These are phyloP conservation scores for Geophilus truncorum DNA, from an alignment of 2,888 invertebrate genomes.

Conservation along the genomic window DNA sequence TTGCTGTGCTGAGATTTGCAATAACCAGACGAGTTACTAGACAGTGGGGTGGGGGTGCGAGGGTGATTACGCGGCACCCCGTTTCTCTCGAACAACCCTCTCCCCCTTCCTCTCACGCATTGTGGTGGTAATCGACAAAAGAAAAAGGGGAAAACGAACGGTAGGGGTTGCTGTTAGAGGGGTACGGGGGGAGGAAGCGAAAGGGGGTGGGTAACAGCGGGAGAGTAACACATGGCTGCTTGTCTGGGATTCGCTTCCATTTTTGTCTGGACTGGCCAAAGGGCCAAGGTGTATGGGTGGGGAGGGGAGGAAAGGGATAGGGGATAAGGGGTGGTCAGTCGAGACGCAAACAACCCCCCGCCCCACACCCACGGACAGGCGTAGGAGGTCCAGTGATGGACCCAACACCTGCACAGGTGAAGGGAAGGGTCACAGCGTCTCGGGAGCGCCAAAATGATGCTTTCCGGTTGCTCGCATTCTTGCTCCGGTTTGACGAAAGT, in stretches of 20 bases:
- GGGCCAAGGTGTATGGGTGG: neutral
- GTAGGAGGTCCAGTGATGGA: neutral
- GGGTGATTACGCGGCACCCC: neutral
- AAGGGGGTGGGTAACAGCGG: neutral
- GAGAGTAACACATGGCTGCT: neutral
- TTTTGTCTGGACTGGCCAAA: conserved; percentile 3
- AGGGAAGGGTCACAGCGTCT: neutral
- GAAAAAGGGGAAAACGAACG: conserved; percentile 7
- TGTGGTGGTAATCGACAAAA: neutral
- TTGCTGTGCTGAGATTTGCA: neutral
- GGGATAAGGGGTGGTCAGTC: neutral
- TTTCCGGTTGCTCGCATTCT: neutral
- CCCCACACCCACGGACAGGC: neutral
- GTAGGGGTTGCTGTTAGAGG: neutral
- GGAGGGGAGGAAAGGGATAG: neutral
- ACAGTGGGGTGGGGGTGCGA: neutral
- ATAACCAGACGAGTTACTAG: conserved; percentile 10
- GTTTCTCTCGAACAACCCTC: neutral
- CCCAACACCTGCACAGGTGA: neutral
- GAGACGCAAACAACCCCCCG: neutral
- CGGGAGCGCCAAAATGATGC: neutral
- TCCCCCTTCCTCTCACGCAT: neutral
- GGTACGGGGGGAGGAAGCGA: neutral
- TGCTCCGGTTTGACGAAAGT: neutral
- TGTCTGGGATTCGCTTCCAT: conserved; percentile 2